These are phyloP conservation scores for Bradysia coprophila DNA, from an alignment of 1,140 invertebrate genomes.

Conservation along the genomic window DNA sequence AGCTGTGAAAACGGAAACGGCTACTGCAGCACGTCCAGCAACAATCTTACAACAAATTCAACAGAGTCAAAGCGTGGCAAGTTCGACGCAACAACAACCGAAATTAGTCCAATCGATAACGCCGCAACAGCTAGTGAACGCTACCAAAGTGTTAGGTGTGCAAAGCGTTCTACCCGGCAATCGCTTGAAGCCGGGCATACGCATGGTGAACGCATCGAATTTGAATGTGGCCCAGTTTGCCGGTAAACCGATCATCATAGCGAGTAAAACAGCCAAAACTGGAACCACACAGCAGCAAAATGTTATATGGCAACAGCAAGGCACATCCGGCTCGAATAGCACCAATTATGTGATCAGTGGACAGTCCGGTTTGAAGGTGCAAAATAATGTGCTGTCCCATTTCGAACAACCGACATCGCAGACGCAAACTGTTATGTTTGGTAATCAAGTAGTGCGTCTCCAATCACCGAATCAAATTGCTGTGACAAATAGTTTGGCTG, in stretches of 20 bases:
- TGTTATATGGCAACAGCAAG: slow-evolving; percentile 18
- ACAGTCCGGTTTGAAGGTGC: slow-evolving; percentile 19
- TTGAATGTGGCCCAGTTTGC: slow-evolving; percentile 33
- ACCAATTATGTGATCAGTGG: slow-evolving; percentile 20
- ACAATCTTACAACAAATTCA: not conserved
- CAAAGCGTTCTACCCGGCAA: not conserved
- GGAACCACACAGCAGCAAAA: slow-evolving; percentile 21
- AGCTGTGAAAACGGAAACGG: not conserved
- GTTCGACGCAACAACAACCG: not conserved
- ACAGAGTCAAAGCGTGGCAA: not conserved
- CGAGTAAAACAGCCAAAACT: slow-evolving; percentile 30
- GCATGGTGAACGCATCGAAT: slow-evolving; percentile 32
- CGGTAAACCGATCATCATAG: slow-evolving; percentile 42
- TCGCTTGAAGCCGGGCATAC: slow-evolving; percentile 5
- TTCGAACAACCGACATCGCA: slow-evolving; percentile 1
- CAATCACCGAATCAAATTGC: slow-evolving; percentile 7
- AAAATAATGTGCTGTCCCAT: slow-evolving; percentile 7
- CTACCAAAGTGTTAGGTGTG: slow-evolving; percentile 17
- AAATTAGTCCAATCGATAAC: slow-evolving; percentile 7
- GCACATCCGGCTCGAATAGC: too few relatives aligned
- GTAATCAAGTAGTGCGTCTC: slow-evolving; percentile 21
- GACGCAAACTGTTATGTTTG: slow-evolving; percentile 24
- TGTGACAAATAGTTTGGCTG: not conserved
- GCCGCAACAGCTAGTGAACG: slow-evolving; percentile 20
- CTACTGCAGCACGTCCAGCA: too few relatives aligned